Percentiles rank a stretch among this genome's conserved stretches.
These are phyloP conservation scores for Sebastes schlegelii DNA, from an alignment of 2,113 vertebrate genomes.

Conservation along the genomic window DNA sequence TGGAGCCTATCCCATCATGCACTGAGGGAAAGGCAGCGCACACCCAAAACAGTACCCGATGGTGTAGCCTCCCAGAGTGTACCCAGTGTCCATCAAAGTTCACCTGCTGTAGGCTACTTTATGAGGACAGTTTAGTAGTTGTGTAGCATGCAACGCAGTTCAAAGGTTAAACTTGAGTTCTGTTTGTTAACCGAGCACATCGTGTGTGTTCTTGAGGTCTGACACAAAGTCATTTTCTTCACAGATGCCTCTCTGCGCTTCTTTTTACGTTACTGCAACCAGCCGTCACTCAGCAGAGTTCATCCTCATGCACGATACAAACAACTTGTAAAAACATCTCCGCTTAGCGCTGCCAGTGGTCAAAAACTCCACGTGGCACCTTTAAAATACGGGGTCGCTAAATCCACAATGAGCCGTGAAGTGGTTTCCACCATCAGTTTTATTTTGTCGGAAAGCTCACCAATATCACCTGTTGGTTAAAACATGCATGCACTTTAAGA, in stretches of 20 bases:
- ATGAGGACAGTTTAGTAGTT: not conserved
- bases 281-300: not conserved
- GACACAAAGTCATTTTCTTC: not conserved
- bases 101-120: not conserved
- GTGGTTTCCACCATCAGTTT: no score
- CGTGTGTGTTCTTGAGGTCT: not conserved
- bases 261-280: not conserved
- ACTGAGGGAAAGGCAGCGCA: not conserved
- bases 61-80: not conserved
- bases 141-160: not conserved
- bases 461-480: not conserved
- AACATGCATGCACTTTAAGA: not conserved
- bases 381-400: not conserved
- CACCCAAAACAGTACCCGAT: no score
- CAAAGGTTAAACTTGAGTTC: not conserved
- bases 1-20: constrained; percentile 29
- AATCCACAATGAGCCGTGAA: not conserved
- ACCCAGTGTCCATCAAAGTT: not conserved
- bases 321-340: not conserved
- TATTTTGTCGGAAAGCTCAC: not conserved
- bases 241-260: not conserved
- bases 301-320: not conserved
- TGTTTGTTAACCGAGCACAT: not conserved
- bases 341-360: not conserved
- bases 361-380: no score